phyloP scores from a whole-genome alignment of 2,113 vertebrate species.

The Fukomys damarensis region DNA sequence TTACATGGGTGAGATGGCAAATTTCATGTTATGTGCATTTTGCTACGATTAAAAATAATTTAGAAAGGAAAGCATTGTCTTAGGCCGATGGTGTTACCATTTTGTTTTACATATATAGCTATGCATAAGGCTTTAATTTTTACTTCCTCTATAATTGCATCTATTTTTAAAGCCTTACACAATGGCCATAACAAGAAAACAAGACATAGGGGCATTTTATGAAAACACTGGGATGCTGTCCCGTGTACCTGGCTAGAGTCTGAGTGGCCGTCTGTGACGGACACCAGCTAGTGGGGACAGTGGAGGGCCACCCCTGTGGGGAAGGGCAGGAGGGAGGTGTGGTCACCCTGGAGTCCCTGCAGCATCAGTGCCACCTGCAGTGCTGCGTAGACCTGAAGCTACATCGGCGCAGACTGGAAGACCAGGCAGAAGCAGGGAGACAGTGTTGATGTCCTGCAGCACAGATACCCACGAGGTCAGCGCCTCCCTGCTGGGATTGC shows the following conservation, averaged over 20 bases:
- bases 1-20: neutral
- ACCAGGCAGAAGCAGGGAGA: neutral
- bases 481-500: neutral
- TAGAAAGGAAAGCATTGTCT: neutral
- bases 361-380: neutral
- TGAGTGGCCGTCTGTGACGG: neutral
- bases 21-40: neutral
- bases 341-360: neutral
- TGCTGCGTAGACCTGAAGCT: neutral
- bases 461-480: neutral
- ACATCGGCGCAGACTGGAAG: neutral
- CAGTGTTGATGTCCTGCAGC: accelerated
- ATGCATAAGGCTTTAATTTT: neutral
- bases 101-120: neutral
- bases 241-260: neutral
- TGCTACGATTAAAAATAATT: neutral
- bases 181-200: neutral
- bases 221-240: neutral
- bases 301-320: neutral
- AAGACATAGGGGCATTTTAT: neutral
- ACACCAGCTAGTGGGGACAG: neutral
- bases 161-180: neutral
- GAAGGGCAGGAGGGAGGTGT: neutral
- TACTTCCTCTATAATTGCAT: neutral
- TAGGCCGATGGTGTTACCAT: neutral